These are phyloP conservation scores for Lutjanus campechanus DNA, from an alignment of 2,797 vertebrate genomes.

Conservation along the genomic window DNA sequence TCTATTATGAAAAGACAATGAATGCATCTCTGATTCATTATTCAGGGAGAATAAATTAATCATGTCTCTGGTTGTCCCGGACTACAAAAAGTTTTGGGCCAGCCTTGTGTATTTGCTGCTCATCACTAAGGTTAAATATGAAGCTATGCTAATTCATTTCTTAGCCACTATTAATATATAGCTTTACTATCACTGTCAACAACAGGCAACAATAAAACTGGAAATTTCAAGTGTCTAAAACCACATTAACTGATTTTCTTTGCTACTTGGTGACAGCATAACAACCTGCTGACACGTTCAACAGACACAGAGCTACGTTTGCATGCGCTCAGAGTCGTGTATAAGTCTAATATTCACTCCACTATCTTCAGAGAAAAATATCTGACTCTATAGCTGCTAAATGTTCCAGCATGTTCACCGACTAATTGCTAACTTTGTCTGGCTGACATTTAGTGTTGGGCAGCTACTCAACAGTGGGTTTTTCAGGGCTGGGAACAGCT, in stretches of 20 bases:
- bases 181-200: not conserved
- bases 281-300: not conserved
- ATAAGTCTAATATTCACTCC: not conserved
- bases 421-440: too few species aligned
- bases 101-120: not conserved
- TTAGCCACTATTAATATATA: constrained; percentile 6
- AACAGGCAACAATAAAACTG: not conserved
- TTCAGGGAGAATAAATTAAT: constrained; percentile 16
- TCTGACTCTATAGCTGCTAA: not conserved
- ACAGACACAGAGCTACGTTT: not conserved
- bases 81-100: not conserved
- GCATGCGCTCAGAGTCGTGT: not conserved
- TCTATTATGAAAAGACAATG: constrained; percentile 26
- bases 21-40: constrained; percentile 32
- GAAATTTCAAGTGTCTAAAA: constrained; percentile 7
- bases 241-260: not conserved
- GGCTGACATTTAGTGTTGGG: not conserved
- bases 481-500: not conserved
- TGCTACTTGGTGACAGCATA: not conserved
- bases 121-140: constrained; percentile 9
- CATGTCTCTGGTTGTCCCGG: constrained; percentile 12
- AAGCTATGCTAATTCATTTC: not conserved
- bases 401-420: too few species aligned
- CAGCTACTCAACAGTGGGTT: not conserved
- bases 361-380: not conserved